phyloP scores from a whole-genome alignment of 2,888 invertebrate genomes.

The Peribatodes rhomboidaria region DNA sequence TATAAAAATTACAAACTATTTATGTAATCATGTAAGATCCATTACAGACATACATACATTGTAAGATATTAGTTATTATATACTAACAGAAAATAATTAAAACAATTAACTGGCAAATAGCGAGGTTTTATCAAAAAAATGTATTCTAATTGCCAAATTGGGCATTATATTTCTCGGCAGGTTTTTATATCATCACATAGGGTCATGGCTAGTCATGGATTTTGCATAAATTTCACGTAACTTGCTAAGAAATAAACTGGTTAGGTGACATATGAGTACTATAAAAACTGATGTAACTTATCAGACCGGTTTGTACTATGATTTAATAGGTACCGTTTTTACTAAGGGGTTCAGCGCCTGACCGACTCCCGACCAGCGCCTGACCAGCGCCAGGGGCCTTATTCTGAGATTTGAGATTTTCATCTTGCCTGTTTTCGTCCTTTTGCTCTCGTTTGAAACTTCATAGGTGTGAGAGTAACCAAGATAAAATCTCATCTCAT shows the following conservation, averaged over 20 bases:
- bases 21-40: too few species aligned
- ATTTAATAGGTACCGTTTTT: neutral
- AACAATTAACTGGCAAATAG: neutral
- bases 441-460: too few species aligned
- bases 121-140: neutral
- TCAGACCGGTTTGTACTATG: neutral
- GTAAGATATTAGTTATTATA: neutral
- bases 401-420: too few species aligned
- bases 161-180: neutral
- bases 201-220: slow-evolving; percentile 18
- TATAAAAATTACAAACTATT: too few species aligned
- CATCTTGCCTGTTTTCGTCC: too few species aligned
- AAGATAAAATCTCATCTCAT: too few species aligned
- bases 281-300: neutral
- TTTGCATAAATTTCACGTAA: slow-evolving; percentile 15
- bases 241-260: slow-evolving; percentile 11
- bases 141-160: slow-evolving; percentile 2
- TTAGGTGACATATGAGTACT: neutral
- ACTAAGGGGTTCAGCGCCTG: neutral
- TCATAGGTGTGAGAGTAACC: too few species aligned
- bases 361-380: too few species aligned
- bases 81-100: neutral
- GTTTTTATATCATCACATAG: slow-evolving; percentile 12
- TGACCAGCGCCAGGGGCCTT: too few species aligned
- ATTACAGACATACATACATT: neutral